A percentile compares a stretch with the other conserved stretches of the same genome.
phyloP scores from a whole-genome alignment of 2,797 vertebrate genomes.

The Micrastur ruficollis region DNA sequence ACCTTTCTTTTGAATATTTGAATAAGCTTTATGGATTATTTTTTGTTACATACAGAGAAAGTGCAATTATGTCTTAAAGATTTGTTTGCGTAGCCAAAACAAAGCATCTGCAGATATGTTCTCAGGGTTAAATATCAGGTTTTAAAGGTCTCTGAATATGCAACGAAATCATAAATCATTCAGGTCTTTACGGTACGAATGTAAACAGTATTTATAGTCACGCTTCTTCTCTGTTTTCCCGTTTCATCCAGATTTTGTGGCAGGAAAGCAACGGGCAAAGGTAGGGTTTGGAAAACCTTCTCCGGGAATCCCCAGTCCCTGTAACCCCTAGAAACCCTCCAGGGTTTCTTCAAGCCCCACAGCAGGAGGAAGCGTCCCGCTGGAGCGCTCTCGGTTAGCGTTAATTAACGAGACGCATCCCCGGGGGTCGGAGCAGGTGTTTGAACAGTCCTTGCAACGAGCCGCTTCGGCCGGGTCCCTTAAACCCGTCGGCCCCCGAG shows the following conservation, averaged over 20 bases:
- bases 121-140: constrained; percentile 57
- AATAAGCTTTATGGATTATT: constrained; percentile 9
- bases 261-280: background rate
- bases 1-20: constrained; percentile 30
- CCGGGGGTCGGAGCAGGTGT: fast-evolving
- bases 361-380: background rate
- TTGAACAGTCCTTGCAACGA: fast-evolving
- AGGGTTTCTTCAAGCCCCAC: background rate
- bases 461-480: background rate
- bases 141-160: constrained; percentile 4
- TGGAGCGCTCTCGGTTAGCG: background rate
- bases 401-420: background rate
- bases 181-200: background rate
- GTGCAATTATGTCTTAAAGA: constrained; percentile 67
- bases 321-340: background rate
- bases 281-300: background rate
- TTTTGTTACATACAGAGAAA: constrained; percentile 39
- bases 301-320: background rate
- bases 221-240: background rate
- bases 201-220: background rate
- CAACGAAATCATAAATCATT: background rate
- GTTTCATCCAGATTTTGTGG: background rate
- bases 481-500: background rate
- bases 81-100: constrained; percentile 26
- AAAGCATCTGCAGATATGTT: constrained; percentile 19